A percentile compares a stretch with the other conserved stretches of the same genome.
These are phyloP conservation scores for Agrilus mali DNA, from an alignment of 2,888 invertebrate species.

Conservation along the genomic window DNA sequence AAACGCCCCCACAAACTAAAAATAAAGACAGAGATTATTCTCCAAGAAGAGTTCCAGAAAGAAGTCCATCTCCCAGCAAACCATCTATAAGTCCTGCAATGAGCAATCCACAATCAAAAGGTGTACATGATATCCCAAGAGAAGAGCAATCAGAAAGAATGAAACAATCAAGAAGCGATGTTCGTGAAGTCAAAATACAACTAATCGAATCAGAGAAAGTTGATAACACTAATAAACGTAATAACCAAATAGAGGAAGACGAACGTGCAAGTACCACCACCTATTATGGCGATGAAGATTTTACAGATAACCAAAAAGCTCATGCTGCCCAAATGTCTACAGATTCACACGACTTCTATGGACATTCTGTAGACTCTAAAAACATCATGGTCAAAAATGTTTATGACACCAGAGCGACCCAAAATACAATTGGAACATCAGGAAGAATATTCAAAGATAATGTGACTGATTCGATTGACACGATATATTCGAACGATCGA, in stretches of 20 bases:
- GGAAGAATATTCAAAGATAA: conserved; percentile 39
- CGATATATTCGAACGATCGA: conserved; percentile 29
- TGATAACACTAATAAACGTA: no score
- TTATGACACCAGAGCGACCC: conserved; percentile 28
- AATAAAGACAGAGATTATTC: not conserved
- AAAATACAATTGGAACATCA: conserved; percentile 30
- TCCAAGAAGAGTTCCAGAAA: not conserved
- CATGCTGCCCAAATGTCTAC: conserved; percentile 19
- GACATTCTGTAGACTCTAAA: conserved; percentile 24
- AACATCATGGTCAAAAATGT: conserved; percentile 25
- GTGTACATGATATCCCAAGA: not conserved
- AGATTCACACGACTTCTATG: conserved; percentile 27
- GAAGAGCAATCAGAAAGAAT: no score
- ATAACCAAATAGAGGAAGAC: no score
- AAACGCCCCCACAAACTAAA: conserved; percentile 16
- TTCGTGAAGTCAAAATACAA: not conserved
- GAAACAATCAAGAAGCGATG: no score
- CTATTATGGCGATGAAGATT: conserved; percentile 22
- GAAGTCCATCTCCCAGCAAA: no score
- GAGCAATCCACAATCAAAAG: no score
- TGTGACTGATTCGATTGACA: conserved; percentile 32
- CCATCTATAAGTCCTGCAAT: conserved; percentile 1
- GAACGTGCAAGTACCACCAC: not conserved
- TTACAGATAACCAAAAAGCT: conserved; percentile 20
- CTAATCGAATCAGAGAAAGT: not conserved